Evolutionary conservation across 2,797 vertebrate species (phyloP), one percentile per base, ranked within the genome.

Genomic region (Anguilla pacifica): DNA sequence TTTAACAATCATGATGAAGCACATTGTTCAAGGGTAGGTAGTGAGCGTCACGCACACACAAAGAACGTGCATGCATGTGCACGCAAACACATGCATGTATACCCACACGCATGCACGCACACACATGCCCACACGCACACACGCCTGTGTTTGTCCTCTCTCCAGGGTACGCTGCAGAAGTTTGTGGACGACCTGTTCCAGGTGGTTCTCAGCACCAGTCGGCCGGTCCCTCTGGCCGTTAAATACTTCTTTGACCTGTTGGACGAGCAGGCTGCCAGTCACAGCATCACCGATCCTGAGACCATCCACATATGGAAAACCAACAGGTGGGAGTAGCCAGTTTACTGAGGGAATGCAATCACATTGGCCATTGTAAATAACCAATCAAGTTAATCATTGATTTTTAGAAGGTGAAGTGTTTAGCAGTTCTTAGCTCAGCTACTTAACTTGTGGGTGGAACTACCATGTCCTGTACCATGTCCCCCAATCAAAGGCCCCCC

Each of bases 291-390:
- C 0, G 97, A 97, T 92, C 94, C 96, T 0, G 98, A 99, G 93
- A 99, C 98, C 28, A 97, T 99, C 90, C 98, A 99, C 87, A 99
- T 99, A 95, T 99, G 98, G 98, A 99, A 99, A 93, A 99, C 98
- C 91, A 99, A 99, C 96, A 99, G 98, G 98, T 99, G 93, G 13
- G 19, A 31, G 64, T 0, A 10, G 31, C 46, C 31, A 35, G 31
- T 43, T 86, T 79, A 35, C 74, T 46, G 35, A 79, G 39, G 31
- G 74, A 19, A 43, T 74, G n/a, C 28, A 72, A 35, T 10, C 70
- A 13, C 57, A 70, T 28, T 79, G 43, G 22, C 25, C 81, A 28
- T 13, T 7, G 15, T 74, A 53, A 53, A 51, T 51, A 83, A 9
- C 81, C 17, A 43, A n/a, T 81, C 3, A 3, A 82, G 43, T 82